A percentile compares a stretch with the other conserved stretches of the same genome.
phyloP scores from a whole-genome alignment of 2,797 vertebrate species.

The Gallirallus australis region DNA sequence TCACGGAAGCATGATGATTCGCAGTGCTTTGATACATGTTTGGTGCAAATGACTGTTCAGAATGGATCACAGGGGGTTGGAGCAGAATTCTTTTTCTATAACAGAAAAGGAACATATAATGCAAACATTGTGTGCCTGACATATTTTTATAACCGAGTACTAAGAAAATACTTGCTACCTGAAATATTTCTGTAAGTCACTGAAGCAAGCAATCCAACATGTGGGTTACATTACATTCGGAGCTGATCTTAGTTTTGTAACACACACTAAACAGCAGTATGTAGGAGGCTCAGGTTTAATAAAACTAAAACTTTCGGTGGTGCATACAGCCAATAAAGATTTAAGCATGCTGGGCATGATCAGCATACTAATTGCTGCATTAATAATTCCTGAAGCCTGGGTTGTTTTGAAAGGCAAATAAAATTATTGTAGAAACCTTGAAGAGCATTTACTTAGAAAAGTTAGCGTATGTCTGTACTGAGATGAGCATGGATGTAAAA shows the following conservation, averaged over 20 bases:
- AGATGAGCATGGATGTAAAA: neutral
- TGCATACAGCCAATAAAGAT: conserved; percentile 59
- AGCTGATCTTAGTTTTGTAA: conserved; percentile 64
- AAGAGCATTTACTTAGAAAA: conserved; percentile 31
- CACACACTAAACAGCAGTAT: conserved; percentile 56
- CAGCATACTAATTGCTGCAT: conserved; percentile 70
- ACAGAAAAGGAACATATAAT: conserved; percentile 26
- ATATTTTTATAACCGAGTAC: conserved; percentile 39
- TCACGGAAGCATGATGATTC: neutral
- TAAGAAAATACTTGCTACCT: conserved; percentile 73
- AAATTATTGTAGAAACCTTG: conserved; percentile 66
- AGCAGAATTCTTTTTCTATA: neutral
- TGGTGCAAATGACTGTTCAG: neutral
- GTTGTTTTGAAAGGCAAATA: conserved; percentile 59
- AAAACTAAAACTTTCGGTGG: conserved; percentile 55
- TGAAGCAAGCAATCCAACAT: conserved; percentile 60
- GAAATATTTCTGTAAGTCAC: conserved; percentile 68
- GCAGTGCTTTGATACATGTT: neutral
- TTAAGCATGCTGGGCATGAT: conserved; percentile 38
- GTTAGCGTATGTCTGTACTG: neutral
- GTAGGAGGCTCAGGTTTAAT: conserved; percentile 51
- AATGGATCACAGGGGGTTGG: neutral
- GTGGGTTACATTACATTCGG: conserved; percentile 66
- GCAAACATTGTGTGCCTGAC: conserved; percentile 22
- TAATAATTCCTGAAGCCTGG: conserved; percentile 41